Evolutionary conservation across 2,797 vertebrate species (phyloP).

Genomic region (Melanogrammus aeglefinus): DNA sequence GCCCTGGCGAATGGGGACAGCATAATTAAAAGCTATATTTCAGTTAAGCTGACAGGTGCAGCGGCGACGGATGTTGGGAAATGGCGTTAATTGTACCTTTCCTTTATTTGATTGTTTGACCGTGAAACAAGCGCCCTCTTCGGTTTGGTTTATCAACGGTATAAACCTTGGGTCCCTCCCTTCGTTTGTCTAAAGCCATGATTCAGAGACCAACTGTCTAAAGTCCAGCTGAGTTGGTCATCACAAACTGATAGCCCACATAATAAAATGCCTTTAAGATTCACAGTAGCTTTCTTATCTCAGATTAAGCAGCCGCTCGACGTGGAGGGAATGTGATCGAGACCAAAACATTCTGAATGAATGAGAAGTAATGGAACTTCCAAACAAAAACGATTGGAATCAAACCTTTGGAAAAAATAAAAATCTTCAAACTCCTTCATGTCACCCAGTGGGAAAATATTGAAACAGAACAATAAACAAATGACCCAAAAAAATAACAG

Average conservation of each 20-base stretch:
- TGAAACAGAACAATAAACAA: constrained; percentile 41
- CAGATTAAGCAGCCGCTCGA: constrained; percentile 45
- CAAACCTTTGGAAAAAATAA: constrained; percentile 35
- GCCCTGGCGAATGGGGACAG: constrained; percentile 56
- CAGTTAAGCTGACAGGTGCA: constrained; percentile 53
- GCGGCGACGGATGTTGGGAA: constrained; percentile 35
- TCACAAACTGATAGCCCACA: constrained; percentile 11
- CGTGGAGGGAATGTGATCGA: neutral
- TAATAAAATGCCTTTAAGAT: constrained; percentile 50
- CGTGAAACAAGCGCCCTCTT: neutral
- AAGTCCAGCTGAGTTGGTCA: neutral
- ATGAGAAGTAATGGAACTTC: constrained; percentile 44
- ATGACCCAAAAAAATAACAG: constrained; percentile 35
- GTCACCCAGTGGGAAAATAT: constrained; percentile 28
- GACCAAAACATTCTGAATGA: constrained; percentile 42
- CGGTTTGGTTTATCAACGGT: neutral
- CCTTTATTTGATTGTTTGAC: constrained; percentile 40
- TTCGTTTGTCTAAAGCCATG: neutral
- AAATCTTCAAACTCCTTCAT: constrained; percentile 45
- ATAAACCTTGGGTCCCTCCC: constrained; percentile 12
- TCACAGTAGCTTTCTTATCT: constrained; percentile 55
- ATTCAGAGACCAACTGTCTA: constrained; percentile 22
- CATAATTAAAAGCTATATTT: constrained; percentile 71
- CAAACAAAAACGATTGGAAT: constrained; percentile 17
- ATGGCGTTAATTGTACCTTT: constrained; percentile 45